Evolutionary conservation across 2,113 vertebrate species (phyloP).

Genomic region (Platycercus adscitus): DNA sequence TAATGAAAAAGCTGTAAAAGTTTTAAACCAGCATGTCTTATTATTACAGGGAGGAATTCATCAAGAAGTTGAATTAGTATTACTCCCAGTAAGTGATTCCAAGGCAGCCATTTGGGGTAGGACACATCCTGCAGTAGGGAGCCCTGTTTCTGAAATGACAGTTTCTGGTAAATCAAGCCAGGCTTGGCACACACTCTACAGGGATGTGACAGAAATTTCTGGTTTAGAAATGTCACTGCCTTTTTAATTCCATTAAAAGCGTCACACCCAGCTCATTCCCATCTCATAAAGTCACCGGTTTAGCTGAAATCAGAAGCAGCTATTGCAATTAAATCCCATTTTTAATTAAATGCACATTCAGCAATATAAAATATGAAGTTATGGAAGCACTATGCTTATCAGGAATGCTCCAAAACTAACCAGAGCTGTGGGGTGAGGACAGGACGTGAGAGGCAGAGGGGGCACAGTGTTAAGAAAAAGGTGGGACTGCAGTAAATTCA

Average conservation of each 20-base stretch:
- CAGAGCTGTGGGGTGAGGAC: rapidly evolving
- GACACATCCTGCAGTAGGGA: background rate
- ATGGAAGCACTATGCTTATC: background rate
- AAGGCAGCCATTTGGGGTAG: background rate
- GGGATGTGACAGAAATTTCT: background rate
- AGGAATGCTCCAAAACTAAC: background rate
- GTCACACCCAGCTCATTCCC: background rate
- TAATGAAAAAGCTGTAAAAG: slow-evolving; percentile 63
- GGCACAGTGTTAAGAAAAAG: background rate
- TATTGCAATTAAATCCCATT: background rate
- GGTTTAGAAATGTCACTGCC: background rate
- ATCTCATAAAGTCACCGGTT: background rate
- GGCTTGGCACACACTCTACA: background rate
- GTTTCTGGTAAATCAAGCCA: background rate
- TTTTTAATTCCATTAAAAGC: background rate
- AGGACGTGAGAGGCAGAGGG: rapidly evolving
- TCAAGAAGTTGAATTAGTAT: slow-evolving; percentile 60
- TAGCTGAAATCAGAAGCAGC: background rate
- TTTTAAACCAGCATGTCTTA: slow-evolving; percentile 62
- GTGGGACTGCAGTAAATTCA: background rate
- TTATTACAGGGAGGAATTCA: slow-evolving; percentile 48
- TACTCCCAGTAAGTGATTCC: slow-evolving; percentile 48
- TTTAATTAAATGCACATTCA: background rate
- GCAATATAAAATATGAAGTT: background rate
- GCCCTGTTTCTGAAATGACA: background rate